Base-by-base conservation (phyloP, 1,140 invertebrate species). In the Caenorhabditis briggsae region DNA sequence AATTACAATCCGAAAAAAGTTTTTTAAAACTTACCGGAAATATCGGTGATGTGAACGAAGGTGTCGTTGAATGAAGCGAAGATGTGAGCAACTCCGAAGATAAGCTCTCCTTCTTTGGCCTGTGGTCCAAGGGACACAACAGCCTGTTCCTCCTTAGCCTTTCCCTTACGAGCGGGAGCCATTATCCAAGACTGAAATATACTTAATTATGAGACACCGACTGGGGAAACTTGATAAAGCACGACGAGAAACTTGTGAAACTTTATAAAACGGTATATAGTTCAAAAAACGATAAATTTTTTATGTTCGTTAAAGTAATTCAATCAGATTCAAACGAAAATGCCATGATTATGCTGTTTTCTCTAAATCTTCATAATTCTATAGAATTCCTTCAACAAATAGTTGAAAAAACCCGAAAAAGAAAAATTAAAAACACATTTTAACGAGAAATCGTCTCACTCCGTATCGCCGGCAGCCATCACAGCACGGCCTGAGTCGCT, bases 61-160 rank as follows among this genome's bases (percentile, higher is more conserved):
- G 98, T 99, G 93, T 99, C 98, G 93, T 99, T 99, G 94, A 99
- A 99, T 89, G 96, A 98, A 88, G 98, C 98, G 93, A 97, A 99
- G 92, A 99, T 99, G 93, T 99, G 98, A 83, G 97, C 98, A 9
- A 99, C 97, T 82, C 97, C 98, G 93, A 99, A 99, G 64, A 99
- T 97, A 90, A 96, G 95, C 94, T 99, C 97, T 84, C 97, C 97
- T 92, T 98, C 97, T 88, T 96, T 95, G 46, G 97, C 96, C 94
- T 99, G 97, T 70, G 98, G 98, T 88, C 97, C 98, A 85, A 99
- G 95, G 41, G 96, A 96, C 33, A 99, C 96, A 93, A 98, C 97
- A 56, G 97, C 96, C 93, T 98, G 96, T 93, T 98, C 97, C 94
- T 98, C 97, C 91, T 96, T 96, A 91, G 95, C 95, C 95, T 98